Base-by-base conservation (phyloP, 2,888 invertebrate genomes). In the Aspidiotus destructor region DNA sequence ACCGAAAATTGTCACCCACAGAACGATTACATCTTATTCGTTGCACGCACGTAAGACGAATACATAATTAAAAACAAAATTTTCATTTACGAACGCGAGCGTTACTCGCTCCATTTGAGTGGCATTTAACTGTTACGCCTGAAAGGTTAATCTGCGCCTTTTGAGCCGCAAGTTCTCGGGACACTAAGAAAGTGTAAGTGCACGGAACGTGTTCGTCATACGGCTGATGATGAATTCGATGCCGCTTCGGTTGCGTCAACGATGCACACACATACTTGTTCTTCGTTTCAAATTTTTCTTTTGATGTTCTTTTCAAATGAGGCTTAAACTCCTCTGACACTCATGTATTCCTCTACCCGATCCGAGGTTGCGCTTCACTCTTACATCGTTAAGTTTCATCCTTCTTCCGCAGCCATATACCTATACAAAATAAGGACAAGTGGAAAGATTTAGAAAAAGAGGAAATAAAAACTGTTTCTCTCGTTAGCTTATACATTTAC, bases 101-200 rank as follows among this genome's bases (percentile, higher is more conserved):
- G 48, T 48, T 48, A 48, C 48, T 48, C 48, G 48, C 48, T 13
- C 48, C 48, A 48, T 48, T 48, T 48, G 48, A 48, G 48, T n/a
- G 48, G 48, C 48, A 48, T 48, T 48, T 48, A 48, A 48, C 48
- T 48, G 48, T 48, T 48, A 48, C 48, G n/a, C 11, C 48, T 48
- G 48, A 48, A 48, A 48, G 48, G 48, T 48, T 48, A 48, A 48
- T 48, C 48, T 48, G 48, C 48, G 48, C 48, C n/a, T n/a, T 48
- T 48, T n/a, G 48, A 13, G 11, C 10, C 48, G 48, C 10, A 48
- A 48, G 48, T 48, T 48, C 2, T n/a, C 48, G 28, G 28, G 28
- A 28, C 28, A 28, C 28, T 28, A 5, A 48, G 48, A 11, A n/a
- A 48, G 48, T 48, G 48, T 48, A 48, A 48, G 48, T n/a, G 48